Base-by-base conservation (phyloP, 2,888 invertebrate species). In the Nephrocerus scutellatus region DNA sequence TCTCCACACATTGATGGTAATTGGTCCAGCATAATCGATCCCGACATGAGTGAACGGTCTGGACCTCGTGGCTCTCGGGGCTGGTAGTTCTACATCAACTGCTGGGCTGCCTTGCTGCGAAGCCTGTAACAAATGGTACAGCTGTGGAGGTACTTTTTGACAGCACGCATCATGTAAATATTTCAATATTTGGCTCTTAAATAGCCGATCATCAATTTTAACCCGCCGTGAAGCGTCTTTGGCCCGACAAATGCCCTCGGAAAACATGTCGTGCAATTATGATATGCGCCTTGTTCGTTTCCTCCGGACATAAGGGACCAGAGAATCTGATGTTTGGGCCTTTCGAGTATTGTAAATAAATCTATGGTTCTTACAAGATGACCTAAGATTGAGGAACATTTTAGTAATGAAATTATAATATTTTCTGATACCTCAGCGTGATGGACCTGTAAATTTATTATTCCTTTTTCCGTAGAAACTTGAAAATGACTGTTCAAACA, bases 31-130 rank as follows among this genome's bases (percentile, higher is more conserved):
- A 30, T 40, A 53, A 33, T 53, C 51, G 5, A 50, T 30, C 2
- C 47, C 51, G 9, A 33, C 36, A 14, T 34, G 29, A 5, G 25
- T 16, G 25, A 52, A 51, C 24, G 49, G 48, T 25, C 38, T 32
- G 16, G 30, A 20, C 26, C 30, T 39, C 7, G 8, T 21, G 7
- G 44, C 36, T 23, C 45, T 16, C 13, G 26, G 21, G 9, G 15
- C 12, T 9, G 56, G 58, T 10, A 57, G 36, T 34, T 53, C 40
- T n/a, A 49, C 56, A 60, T 58, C 5, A 50, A 12, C 21, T 52
- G 52, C 6, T 18, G 24, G 2, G 21, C 13, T 16, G 18, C 18
- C 3, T 31, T 23, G 7, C 8, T 15, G 5, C 24, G 9, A n/a
- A 26, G 31, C 24, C 43, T 21, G 16, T 35, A 36, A 22, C 49